These are phyloP conservation scores for Lepilemur ruficaudatus DNA, from an alignment of 2,797 vertebrate species.

Conservation along the genomic window DNA sequence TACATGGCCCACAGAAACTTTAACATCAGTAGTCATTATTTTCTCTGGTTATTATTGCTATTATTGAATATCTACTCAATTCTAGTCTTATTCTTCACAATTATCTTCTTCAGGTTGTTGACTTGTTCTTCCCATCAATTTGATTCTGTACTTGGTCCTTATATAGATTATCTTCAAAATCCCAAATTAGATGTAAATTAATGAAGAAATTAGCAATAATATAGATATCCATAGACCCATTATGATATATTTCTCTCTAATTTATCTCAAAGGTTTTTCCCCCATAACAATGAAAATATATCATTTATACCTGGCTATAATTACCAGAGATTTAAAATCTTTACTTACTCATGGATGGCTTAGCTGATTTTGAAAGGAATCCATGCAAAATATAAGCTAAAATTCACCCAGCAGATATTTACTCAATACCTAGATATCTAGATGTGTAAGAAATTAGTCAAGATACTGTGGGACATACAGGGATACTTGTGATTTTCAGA, in stretches of 20 bases:
- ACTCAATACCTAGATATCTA: neutral
- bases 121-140: neutral
- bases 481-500: neutral
- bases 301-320: neutral
- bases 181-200: neutral
- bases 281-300: neutral
- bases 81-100: slow-evolving; percentile 3
- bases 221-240: neutral
- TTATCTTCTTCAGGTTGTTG: neutral
- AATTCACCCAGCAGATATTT: slow-evolving; percentile 26
- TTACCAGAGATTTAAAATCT: neutral
- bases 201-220: neutral
- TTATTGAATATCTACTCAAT: neutral
- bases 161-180: neutral
- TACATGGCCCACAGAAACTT: neutral
- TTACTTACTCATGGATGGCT: neutral
- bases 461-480: neutral
- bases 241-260: neutral
- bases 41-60: neutral
- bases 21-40: neutral
- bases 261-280: neutral
- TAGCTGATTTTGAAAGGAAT: slow-evolving; percentile 11
- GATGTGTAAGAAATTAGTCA: neutral
- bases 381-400: neutral
- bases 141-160: neutral